Evolutionary conservation across 2,888 invertebrate genomes (phyloP).

Genomic region (Charanyca ferruginea): DNA sequence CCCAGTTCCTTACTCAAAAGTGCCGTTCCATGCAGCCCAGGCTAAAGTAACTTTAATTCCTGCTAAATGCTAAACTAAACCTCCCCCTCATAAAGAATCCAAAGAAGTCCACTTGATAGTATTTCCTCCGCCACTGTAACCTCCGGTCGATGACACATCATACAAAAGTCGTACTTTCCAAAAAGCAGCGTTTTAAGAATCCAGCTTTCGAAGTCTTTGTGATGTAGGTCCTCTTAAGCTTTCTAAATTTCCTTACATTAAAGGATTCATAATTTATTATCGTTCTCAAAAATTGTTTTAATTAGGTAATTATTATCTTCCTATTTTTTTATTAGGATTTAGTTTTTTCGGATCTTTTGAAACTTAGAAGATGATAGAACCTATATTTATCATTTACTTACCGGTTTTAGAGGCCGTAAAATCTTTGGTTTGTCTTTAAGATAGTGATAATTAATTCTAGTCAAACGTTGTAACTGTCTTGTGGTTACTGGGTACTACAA

Average conservation of each 20-base stretch:
- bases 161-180: conserved; percentile 44
- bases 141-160: conserved; percentile 47
- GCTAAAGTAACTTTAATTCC: neutral
- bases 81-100: neutral
- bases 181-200: conserved; percentile 40
- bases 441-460: neutral
- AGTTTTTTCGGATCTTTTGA: neutral
- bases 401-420: neutral
- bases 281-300: neutral
- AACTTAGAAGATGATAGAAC: neutral
- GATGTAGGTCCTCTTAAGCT: conserved; percentile 16
- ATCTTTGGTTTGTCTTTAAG: neutral
- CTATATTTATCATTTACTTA: conserved; percentile 11
- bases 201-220: conserved; percentile 22
- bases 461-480: conserved; percentile 1
- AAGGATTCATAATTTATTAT: conserved; percentile 10
- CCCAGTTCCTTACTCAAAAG: neutral
- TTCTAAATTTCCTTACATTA: conserved; percentile 17
- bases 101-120: neutral
- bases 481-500: neutral
- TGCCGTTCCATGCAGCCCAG: too few relatives aligned
- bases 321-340: neutral
- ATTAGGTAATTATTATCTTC: neutral
- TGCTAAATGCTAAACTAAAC: neutral
- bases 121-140: neutral